phyloP scores from a whole-genome alignment of 2,888 invertebrate species.

The Synergus japonicus region DNA sequence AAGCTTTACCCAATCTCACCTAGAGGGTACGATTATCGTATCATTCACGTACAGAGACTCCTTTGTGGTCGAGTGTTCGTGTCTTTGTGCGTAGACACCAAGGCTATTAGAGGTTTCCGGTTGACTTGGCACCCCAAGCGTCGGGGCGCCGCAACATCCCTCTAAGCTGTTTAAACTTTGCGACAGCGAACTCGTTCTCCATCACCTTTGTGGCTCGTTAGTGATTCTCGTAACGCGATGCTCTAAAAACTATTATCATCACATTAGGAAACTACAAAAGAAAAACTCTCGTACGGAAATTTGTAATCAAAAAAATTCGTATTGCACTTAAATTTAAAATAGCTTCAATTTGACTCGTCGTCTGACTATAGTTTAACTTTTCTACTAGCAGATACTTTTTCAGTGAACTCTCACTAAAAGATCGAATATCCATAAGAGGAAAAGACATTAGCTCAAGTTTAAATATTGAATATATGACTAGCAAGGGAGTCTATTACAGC shows the following conservation, averaged over 20 bases:
- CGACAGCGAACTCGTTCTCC: slow-evolving; percentile 57
- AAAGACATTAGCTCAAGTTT: slow-evolving; percentile 2
- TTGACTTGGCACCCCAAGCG: slow-evolving; percentile 73
- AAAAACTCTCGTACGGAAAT: background rate
- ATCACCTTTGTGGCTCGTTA: slow-evolving; percentile 62
- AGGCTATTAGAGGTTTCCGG: slow-evolving; percentile 76
- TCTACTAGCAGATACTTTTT: background rate
- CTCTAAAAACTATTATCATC: slow-evolving; percentile 19
- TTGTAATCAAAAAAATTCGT: background rate
- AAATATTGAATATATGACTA: slow-evolving; percentile 5
- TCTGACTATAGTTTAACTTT: background rate
- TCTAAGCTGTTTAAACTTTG: slow-evolving; percentile 74
- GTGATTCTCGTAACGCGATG: slow-evolving; percentile 12
- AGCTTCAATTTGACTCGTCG: background rate
- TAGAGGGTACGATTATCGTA: slow-evolving; percentile 65
- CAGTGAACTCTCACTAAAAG: background rate
- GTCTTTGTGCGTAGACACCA: slow-evolving; percentile 58
- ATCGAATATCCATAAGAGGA: background rate
- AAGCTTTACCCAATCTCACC: slow-evolving; percentile 56
- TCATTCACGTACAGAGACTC: slow-evolving; percentile 56
- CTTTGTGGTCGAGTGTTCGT: slow-evolving; percentile 59
- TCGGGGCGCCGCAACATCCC: slow-evolving; percentile 73
- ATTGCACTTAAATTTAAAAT: background rate
- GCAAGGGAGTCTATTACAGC: background rate
- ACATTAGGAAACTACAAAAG: background rate